Evolutionary conservation across 2,797 vertebrate species (phyloP).

Genomic region (Falco cherrug): DNA sequence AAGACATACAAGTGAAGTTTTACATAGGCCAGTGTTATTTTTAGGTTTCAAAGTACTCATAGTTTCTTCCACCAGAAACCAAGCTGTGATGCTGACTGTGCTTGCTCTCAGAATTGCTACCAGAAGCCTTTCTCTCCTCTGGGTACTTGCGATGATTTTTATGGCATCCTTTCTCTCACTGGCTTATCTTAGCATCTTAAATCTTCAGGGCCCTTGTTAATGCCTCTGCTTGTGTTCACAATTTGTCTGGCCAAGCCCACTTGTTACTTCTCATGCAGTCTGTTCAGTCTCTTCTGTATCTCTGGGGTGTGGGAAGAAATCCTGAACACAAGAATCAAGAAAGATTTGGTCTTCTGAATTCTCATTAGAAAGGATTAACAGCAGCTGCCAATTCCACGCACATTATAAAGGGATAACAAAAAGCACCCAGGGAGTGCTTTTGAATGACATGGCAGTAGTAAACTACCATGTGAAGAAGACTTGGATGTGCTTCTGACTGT

Average conservation of each 20-base stretch:
- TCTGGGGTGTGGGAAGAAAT: not conserved
- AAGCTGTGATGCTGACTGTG: not conserved
- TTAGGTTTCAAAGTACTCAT: not conserved
- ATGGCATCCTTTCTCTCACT: not conserved
- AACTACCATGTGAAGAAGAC: not conserved
- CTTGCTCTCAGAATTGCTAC: not conserved
- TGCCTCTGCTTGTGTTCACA: not conserved
- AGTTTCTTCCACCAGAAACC: not conserved
- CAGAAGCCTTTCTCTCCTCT: conserved; percentile 7
- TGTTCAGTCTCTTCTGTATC: not conserved
- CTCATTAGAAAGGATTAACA: not conserved
- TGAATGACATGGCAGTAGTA: not conserved
- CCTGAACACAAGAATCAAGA: accelerated
- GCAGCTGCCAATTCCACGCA: not conserved
- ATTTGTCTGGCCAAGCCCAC: not conserved
- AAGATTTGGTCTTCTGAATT: not conserved
- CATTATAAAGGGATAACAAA: not conserved
- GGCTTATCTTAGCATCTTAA: not conserved
- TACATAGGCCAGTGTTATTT: not conserved
- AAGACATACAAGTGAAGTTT: not conserved
- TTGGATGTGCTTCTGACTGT: not conserved
- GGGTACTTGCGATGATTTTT: not conserved
- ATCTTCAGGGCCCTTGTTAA: not conserved
- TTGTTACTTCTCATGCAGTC: not conserved
- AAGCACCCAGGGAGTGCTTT: not conserved